Evolutionary conservation across 1,140 invertebrate genomes (phyloP), one percentile per base, ranked within the genome.

Genomic region (Oedothorax gibbosus): DNA sequence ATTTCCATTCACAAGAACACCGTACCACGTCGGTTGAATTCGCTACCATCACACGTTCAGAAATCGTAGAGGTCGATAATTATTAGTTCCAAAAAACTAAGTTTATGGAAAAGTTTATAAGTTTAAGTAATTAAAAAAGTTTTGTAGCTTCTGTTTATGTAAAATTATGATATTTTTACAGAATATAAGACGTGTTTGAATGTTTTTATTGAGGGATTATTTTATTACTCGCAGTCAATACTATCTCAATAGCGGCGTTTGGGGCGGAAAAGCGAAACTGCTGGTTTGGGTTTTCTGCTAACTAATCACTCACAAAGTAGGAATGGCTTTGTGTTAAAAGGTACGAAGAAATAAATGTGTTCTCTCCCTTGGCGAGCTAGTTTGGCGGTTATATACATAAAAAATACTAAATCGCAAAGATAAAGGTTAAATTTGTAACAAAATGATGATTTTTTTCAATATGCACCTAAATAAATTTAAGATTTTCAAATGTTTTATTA

Each of bases 1-100:
- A 81, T 49, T 35, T 81, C 66, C 78, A 81, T 81, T 81, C 78
- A 81, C 51, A 12, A 60, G 54, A 15, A 60, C 78, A 81, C 66
- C 21, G 54, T 71, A 69, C 51, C 78, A 71, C 65, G 78, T 81
- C 78, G 54, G 35, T 35, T 60, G 65, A 77, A 71, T 35, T 18
- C 68, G 78, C 66, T 60, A 21, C 75, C 75, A 77, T 62, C 21
- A 50, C 53, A 21, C 54, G 56, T 15, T 49, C n/a, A 49, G 75
- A 65, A 71, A 60, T 57, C 9, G 54, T 56, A 75, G 56, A 75
- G 72, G 72, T 75, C 72, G 72, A 75, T 75, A 35, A 35, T 60
- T 7, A 14, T 15, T 60, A 57, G 18, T 21, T 56, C 18, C 35
- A 75, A 60, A 60, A 51, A 71, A 53, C n/a, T 3, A 4, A 11